phyloP scores from a whole-genome alignment of 1,140 invertebrate genomes.

The Lordiphosa collinella region DNA sequence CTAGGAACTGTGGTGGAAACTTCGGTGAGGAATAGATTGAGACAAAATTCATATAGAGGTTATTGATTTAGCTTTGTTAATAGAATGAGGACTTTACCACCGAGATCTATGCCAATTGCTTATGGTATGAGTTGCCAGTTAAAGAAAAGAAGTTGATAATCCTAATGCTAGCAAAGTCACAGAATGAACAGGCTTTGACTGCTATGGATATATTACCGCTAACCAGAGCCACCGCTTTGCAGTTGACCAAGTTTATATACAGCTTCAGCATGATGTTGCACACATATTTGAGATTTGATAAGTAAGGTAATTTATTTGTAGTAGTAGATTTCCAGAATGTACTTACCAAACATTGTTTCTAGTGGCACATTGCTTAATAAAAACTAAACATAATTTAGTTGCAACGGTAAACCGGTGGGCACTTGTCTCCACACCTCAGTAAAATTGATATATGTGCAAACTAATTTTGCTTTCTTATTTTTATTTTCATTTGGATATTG shows the following conservation, averaged over 20 bases:
- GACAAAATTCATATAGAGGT: not conserved
- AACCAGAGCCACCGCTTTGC: conserved; percentile 38
- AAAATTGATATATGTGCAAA: too few relatives aligned
- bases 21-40: conserved; percentile 16
- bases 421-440: too few relatives aligned
- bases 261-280: conserved; percentile 65
- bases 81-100: conserved; percentile 39
- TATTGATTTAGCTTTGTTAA: not conserved
- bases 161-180: conserved; percentile 57
- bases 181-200: conserved; percentile 38
- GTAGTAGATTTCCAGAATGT: too few relatives aligned
- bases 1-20: conserved; percentile 51
- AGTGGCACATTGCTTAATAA: too few relatives aligned
- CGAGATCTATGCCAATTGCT: conserved; percentile 41
- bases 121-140: conserved; percentile 54
- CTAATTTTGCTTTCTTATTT: too few relatives aligned
- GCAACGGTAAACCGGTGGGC: too few relatives aligned
- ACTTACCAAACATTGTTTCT: too few relatives aligned
- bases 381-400: too few relatives aligned
- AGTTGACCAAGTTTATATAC: conserved; percentile 50
- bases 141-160: conserved; percentile 49
- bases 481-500: too few relatives aligned
- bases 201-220: conserved; percentile 44
- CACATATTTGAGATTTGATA: conserved; percentile 41
- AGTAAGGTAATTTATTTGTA: not conserved